These are phyloP conservation scores for Leptarthrus brevirostris DNA, from an alignment of 2,888 invertebrate genomes.

Conservation along the genomic window DNA sequence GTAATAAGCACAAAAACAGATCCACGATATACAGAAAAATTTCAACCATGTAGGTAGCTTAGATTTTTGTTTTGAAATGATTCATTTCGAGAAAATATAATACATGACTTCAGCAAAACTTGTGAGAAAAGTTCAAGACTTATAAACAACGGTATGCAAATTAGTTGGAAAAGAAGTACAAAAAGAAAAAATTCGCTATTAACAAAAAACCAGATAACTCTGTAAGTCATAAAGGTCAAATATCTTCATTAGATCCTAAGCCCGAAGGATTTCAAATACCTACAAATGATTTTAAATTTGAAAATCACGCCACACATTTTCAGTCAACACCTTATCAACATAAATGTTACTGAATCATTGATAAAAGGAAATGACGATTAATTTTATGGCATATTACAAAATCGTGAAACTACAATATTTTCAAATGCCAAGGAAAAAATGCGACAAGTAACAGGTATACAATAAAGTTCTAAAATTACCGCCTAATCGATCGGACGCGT, in stretches of 20 bases:
- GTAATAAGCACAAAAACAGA: too few relatives aligned
- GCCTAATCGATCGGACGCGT: too few relatives aligned
- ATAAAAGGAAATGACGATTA: constrained; percentile 62
- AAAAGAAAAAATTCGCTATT: too few relatives aligned
- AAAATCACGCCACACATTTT: background rate
- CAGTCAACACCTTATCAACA: background rate
- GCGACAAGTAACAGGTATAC: constrained; percentile 64
- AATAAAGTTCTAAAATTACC: too few relatives aligned
- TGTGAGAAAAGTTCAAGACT: background rate
- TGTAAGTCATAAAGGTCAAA: too few relatives aligned
- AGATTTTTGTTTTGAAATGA: too few relatives aligned
- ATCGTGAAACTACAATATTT: constrained; percentile 61
- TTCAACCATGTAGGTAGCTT: too few relatives aligned
- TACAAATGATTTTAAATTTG: background rate
- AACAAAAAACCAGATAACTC: too few relatives aligned
- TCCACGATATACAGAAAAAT: too few relatives aligned
- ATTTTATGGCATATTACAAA: constrained; percentile 64
- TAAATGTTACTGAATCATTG: background rate
- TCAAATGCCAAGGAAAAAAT: constrained; percentile 64
- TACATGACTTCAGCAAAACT: background rate
- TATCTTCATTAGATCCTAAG: background rate
- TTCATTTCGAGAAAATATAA: too few relatives aligned
- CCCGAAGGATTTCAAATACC: background rate
- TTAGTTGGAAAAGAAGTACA: too few relatives aligned
- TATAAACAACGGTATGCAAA: too few relatives aligned